phyloP scores from a whole-genome alignment of 2,797 vertebrate genomes.

The Erethizon dorsatum region DNA sequence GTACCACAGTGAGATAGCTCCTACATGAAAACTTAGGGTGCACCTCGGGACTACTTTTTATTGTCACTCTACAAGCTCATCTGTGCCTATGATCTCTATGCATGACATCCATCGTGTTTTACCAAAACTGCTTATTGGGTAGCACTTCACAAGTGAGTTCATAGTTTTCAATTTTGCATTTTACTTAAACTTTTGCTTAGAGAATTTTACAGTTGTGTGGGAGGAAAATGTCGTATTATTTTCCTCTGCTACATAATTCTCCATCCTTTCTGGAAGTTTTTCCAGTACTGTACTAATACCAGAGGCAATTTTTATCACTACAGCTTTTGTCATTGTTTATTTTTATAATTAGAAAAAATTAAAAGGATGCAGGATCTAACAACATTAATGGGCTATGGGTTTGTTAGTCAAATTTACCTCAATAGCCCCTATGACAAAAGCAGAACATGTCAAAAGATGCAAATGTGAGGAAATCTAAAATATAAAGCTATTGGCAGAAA shows the following conservation, averaged over 20 bases:
- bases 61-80: background rate
- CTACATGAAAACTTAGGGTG: background rate
- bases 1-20: too few relatives aligned
- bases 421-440: background rate
- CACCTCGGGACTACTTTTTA: background rate
- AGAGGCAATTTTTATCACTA: background rate
- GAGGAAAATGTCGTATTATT: background rate
- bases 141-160: background rate
- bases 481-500: background rate
- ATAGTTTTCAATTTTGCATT: background rate
- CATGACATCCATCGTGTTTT: background rate
- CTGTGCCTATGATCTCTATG: background rate
- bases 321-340: background rate
- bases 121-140: background rate
- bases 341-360: background rate
- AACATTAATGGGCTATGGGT: background rate
- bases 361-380: conserved; percentile 14
- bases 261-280: background rate
- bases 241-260: background rate
- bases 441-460: background rate
- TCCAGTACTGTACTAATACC: background rate
- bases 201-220: background rate
- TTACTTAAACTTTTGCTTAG: background rate
- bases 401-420: background rate
- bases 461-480: background rate